A percentile compares a stretch with the other conserved stretches of the same genome.
Evolutionary conservation across 2,888 invertebrate species (phyloP).

Genomic region (Diaprepes abbreviatus): DNA sequence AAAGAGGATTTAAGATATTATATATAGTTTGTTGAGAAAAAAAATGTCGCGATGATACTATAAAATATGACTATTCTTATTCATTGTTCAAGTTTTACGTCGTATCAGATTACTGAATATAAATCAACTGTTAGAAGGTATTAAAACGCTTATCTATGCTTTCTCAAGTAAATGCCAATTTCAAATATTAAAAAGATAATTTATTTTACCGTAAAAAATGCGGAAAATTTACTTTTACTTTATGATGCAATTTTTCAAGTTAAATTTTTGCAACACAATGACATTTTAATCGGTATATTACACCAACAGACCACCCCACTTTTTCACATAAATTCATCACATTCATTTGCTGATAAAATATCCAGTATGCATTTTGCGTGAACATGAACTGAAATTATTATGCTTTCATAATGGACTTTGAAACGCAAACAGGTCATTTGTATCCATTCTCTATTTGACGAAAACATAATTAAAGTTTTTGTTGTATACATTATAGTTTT

Average conservation of each 20-base stretch:
- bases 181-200: too few relatives aligned
- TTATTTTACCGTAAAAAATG: too few relatives aligned
- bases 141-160: too few relatives aligned
- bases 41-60: too few relatives aligned
- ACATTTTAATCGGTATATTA: neutral
- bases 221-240: neutral
- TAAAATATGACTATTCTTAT: too few relatives aligned
- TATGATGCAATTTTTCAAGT: neutral
- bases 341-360: slow-evolving; percentile 10
- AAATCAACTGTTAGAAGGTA: too few relatives aligned
- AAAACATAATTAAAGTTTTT: slow-evolving; percentile 19
- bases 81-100: too few relatives aligned
- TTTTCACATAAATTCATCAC: neutral
- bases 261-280: neutral
- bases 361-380: slow-evolving; percentile 18
- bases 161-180: too few relatives aligned
- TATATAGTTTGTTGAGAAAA: too few relatives aligned
- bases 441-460: slow-evolving; percentile 18
- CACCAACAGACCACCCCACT: neutral
- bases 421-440: slow-evolving; percentile 18
- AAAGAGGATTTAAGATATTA: too few relatives aligned
- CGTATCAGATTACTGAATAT: too few relatives aligned
- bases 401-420: slow-evolving; percentile 10
- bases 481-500: neutral
- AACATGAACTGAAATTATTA: slow-evolving; percentile 12